Base-by-base conservation (phyloP, 2,888 invertebrate species). In the Heliconius erato region DNA sequence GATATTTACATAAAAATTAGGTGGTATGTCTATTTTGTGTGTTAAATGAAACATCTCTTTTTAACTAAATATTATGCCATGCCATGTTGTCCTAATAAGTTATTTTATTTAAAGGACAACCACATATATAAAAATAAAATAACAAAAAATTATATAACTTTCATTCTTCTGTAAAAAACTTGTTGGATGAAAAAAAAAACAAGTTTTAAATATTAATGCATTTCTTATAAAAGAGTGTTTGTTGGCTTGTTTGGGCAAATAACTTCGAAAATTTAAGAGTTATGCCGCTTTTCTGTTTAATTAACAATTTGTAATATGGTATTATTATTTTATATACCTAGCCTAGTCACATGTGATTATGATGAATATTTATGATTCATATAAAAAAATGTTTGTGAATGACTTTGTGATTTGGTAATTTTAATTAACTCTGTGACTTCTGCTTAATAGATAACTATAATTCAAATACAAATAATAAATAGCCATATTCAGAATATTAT, bases 301-400 rank as follows among this genome's bases (percentile, higher is more conserved):
- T n/a, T n/a, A 11, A 63, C 11, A n/a, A 23, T 63, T 74, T 40
- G 14, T 40, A 26, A 28, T 26, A 63, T 76, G 32, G 54, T 68
- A 59, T 76, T 74, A 26, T 80, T 59, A 74, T 28, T n/a, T n/a
- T 23, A 40, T 16, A 44, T 71, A 65, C 59, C 26, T 28, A 78
- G n/a, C 77, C 71, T 81, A 81, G 77, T 81, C 81, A 40, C 23
- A 81, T 44, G 26, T 81, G 71, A 76, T 80, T 76, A 28, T 26
- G n/a, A 76, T 35, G 49, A 54, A 32, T 49, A 74, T 65, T 5
- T 40, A 77, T 77, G 9, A 67, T 76, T 59, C n/a, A 63, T 28
- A 5, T 65, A 26, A 26, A 63, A 26, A 35, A n/a, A 40, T 28
- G 19, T 54, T 14, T 14, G 6, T 59, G 59, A 4, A 32, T 54